Base-by-base conservation (phyloP, 2,113 vertebrate genomes). In the Gulo gulo region DNA sequence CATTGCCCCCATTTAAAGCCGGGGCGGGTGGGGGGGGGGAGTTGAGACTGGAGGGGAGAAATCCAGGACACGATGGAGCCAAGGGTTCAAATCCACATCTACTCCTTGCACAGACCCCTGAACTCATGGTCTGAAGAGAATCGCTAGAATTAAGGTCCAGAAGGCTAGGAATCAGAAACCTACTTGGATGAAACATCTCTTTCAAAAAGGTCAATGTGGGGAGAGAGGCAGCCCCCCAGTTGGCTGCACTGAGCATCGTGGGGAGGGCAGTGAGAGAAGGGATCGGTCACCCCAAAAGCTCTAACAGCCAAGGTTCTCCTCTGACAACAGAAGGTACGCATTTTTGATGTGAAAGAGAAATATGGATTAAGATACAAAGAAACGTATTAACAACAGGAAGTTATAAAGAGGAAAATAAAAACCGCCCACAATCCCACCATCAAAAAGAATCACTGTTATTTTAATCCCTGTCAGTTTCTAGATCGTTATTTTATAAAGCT, bases 211-310 rank as follows among this genome's bases (percentile, higher is more conserved):
- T 45, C 52, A 89, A 10, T 21, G 26, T 4, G 14, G 47, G 73
- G 82, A 45, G 47, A 69, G 0, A 1, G 0, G 3, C 1, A 50
- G 47, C 23, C 31, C 73, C 74, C 36, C 0, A 0, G 23, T 4
- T 0, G 1, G n/a, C 47, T 29, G 14, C n/a, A 1, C 50, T 5
- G 6, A 83, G 23, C 39, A 39, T 5, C 8, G 13, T 45, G n/a
- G 50, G 15, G 26, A 80, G 36, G 47, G 71, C 20, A 52, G 71
- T n/a, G 23, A 29, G 24, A 94, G 84, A 82, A 81, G 50, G 39
- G 34, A 34, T 34, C 14, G 29, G 13, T 34, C 88, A 16, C 29
- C 36, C 45, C 10, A 20, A 86, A 86, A 57, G 4, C 29, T 47
- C n/a, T 24, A 47, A 7, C 2, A 4, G 16, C 65, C 13, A 21